Evolutionary conservation across 2,888 invertebrate species (phyloP), one percentile per base, ranked within the genome.

Genomic region (Pycnomerus fuliginosus): DNA sequence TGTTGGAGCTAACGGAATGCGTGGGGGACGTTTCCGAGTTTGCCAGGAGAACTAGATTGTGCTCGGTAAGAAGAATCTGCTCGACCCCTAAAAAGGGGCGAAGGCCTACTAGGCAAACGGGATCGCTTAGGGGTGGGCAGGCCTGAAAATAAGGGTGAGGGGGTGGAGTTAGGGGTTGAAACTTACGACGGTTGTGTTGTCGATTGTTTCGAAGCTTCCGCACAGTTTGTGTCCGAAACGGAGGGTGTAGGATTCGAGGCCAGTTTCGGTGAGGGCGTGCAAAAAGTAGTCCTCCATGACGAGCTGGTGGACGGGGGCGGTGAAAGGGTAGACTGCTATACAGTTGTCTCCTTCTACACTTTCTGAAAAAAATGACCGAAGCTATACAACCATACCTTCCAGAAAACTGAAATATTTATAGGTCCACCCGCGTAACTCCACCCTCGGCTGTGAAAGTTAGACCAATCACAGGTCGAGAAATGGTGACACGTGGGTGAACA

Each of bases 261-360:
- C 87, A 41, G 82, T 83, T 48, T 83, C 83, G 1, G 87, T 87
- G 11, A 88, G 70, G 0, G 86, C 87, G 64, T 87, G 87, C n/a
- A 86, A 66, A 31, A 82, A 77, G 47, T 80, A 80, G 53, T 82
- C 77, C 58, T 86, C 85, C 48, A 87, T 73, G 16, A 80, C 78
- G 17, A 87, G 77, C 59, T 80, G 77, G 48, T 79, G 74, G 11
- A 87, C 81, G 2, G 83, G 81, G 1, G 85, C 82, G 1, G 87
- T 87, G 52, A 87, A 86, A 2, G 83, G 83, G 65, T 87, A 88
- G 25, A 76, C 76, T 8, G 82, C 79, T 13, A 85, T 76, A 28
- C 80, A 80, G 52, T 77, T 74, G 44, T 77, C 72, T 22, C 55
- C 52, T 24, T 64, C 61, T 8, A 50, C 43, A 29, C 48, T 13